Percentiles rank a stretch among this genome's conserved stretches.
phyloP scores from a whole-genome alignment of 2,888 invertebrate genomes.

The Ophonus ardosiacus region DNA sequence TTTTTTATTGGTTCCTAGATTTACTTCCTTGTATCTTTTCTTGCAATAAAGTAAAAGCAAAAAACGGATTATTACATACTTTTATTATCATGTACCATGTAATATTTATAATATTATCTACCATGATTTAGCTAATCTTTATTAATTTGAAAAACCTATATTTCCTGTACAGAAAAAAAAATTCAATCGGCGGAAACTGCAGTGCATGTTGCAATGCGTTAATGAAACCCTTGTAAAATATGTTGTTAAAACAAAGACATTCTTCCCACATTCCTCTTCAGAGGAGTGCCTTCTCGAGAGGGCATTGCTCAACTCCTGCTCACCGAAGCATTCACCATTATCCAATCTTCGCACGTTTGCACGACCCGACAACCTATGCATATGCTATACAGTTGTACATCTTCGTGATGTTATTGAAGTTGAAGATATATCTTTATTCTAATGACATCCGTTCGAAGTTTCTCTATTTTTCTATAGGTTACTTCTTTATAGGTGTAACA shows the following conservation, averaged over 20 bases:
- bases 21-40: no score
- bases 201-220: not conserved
- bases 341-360: conserved; percentile 49
- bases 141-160: not conserved
- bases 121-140: not conserved
- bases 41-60: no score
- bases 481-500: no score
- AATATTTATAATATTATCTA: not conserved
- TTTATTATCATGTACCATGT: no score
- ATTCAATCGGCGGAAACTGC: not conserved
- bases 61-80: no score
- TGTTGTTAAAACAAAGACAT: conserved; percentile 25
- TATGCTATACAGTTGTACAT: conserved; percentile 9
- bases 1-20: no score
- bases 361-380: not conserved
- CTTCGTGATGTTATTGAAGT: conserved; percentile 32
- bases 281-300: conserved; percentile 43
- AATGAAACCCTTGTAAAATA: conserved; percentile 22
- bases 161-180: not conserved
- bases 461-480: not conserved
- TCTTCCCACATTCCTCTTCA: conserved; percentile 21
- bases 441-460: conserved; percentile 13
- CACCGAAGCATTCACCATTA: conserved; percentile 37
- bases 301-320: conserved; percentile 42
- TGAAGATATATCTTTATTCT: conserved; percentile 6